Evolutionary conservation across 2,888 invertebrate species (phyloP).

Genomic region (Xylophagus ater): DNA sequence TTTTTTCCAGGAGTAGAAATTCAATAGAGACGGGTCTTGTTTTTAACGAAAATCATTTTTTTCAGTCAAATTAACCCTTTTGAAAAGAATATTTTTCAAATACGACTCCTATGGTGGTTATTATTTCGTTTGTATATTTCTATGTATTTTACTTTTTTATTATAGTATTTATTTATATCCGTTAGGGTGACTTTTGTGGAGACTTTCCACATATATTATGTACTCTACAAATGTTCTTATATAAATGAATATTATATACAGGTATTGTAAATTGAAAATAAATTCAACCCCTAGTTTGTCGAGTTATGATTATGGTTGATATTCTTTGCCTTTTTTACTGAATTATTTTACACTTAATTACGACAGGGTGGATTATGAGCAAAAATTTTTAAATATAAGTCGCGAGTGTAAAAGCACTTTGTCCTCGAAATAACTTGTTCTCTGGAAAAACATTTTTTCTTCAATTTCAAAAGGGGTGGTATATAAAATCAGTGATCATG

Average conservation of each 20-base stretch:
- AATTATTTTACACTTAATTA: constrained; percentile 18
- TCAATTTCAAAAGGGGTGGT: constrained; percentile 3
- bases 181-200: constrained; percentile 13
- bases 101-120: too few relatives aligned
- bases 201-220: constrained; percentile 13
- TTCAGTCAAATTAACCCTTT: constrained; percentile 7
- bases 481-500: too few relatives aligned
- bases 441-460: constrained; percentile 6
- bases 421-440: constrained; percentile 6
- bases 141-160: too few relatives aligned
- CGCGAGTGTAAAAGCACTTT: constrained; percentile 15
- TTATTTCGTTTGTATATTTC: too few relatives aligned
- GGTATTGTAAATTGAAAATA: too few relatives aligned
- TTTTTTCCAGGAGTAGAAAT: too few relatives aligned
- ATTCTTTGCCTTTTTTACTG: constrained; percentile 1
- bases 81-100: too few relatives aligned
- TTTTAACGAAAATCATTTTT: constrained; percentile 5
- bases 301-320: constrained; percentile 5
- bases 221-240: background rate
- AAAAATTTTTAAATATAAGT: constrained; percentile 6
- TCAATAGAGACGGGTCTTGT: too few relatives aligned
- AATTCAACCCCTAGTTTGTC: too few relatives aligned
- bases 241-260: background rate
- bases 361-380: constrained; percentile 11
- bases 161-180: too few relatives aligned